phyloP scores from a whole-genome alignment of 2,888 invertebrate species.

The Stratiomys singularior region DNA sequence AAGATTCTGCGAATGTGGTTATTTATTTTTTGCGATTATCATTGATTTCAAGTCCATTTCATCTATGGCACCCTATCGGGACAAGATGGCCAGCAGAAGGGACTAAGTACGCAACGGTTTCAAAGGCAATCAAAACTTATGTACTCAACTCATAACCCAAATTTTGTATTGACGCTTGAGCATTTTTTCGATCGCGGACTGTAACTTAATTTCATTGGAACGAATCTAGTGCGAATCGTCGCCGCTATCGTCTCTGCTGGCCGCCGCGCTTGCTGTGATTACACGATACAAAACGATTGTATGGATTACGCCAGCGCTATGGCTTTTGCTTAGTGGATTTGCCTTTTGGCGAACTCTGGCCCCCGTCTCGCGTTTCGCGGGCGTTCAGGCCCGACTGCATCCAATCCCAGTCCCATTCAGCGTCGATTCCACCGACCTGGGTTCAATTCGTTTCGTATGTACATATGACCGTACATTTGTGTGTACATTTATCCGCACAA shows the following conservation, averaged over 20 bases:
- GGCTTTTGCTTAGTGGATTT: slow-evolving; percentile 6
- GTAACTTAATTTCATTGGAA: slow-evolving; percentile 1
- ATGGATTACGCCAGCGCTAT: slow-evolving; percentile 38
- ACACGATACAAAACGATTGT: slow-evolving; percentile 16
- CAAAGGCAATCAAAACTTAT: too few species aligned
- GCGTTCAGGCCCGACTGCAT: background rate
- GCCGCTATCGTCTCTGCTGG: slow-evolving; percentile 8
- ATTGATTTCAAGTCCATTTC: too few species aligned
- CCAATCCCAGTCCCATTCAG: slow-evolving; percentile 11
- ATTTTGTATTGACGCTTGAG: too few species aligned
- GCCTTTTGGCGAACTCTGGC: slow-evolving; percentile 16
- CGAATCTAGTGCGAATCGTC: slow-evolving; percentile 24
- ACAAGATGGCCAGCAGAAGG: too few species aligned
- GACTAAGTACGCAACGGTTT: too few species aligned
- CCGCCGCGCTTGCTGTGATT: slow-evolving; percentile 16
- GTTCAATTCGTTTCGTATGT: background rate
- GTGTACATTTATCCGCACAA: background rate
- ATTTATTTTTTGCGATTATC: too few species aligned
- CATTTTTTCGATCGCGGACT: slow-evolving; percentile 3
- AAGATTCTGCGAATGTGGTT: too few species aligned
- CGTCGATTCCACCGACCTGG: background rate
- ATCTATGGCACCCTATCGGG: too few species aligned
- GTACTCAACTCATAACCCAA: too few species aligned
- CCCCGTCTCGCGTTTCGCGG: background rate
- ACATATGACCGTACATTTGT: background rate